phyloP scores from a whole-genome alignment of 2,888 invertebrate species.

The Tholera decimalis region DNA sequence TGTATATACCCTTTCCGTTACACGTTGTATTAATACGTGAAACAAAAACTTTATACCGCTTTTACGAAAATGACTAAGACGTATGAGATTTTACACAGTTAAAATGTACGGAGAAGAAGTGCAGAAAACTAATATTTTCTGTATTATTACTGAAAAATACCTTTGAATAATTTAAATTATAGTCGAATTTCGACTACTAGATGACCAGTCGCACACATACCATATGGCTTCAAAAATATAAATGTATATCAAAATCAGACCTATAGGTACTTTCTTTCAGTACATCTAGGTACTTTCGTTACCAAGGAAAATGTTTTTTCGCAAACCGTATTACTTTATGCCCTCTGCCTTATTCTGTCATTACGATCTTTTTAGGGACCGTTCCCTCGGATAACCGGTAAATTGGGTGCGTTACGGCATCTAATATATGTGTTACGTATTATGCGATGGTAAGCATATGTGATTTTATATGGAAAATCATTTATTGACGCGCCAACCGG shows the following conservation, averaged over 20 bases:
- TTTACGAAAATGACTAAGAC: too few relatives aligned
- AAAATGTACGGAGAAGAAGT: too few relatives aligned
- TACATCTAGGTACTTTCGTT: conserved; percentile 20
- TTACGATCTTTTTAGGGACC: conserved; percentile 66
- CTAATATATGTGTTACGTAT: conserved; percentile 53
- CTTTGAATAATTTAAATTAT: too few relatives aligned
- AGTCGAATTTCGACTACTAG: too few relatives aligned
- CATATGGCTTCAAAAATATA: not conserved
- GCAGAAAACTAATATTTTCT: too few relatives aligned
- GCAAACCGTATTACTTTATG: conserved; percentile 45
- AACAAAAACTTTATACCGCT: too few relatives aligned
- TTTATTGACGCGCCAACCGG: conserved; percentile 30
- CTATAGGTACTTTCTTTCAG: conserved; percentile 9
- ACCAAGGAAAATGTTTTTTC: conserved; percentile 42
- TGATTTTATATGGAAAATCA: conserved; percentile 48
- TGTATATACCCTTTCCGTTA: too few relatives aligned
- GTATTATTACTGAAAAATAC: too few relatives aligned
- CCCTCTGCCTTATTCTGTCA: conserved; percentile 48
- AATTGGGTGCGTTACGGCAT: conserved; percentile 64
- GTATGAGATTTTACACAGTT: too few relatives aligned
- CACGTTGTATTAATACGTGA: too few relatives aligned
- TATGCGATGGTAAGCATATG: conserved; percentile 46
- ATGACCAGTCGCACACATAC: too few relatives aligned
- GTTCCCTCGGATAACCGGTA: conserved; percentile 55
- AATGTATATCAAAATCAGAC: conserved; percentile 27